Conservation (phyloP, 1,140 invertebrate genomes). For the Caenorhabditis remanei region DNA sequence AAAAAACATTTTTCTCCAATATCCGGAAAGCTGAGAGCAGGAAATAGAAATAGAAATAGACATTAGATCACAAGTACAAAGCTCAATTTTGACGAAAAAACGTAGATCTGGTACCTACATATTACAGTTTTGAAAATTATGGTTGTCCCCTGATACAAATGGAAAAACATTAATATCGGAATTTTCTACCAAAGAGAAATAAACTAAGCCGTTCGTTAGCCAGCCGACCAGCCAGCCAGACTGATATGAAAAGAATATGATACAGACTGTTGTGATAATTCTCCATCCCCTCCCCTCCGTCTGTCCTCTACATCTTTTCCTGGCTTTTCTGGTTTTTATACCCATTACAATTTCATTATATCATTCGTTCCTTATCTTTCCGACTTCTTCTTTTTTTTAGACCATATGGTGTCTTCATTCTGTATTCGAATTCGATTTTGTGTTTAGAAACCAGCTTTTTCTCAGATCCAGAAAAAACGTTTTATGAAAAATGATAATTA, state of each 20-base stretch:
- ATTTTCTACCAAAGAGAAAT: background rate
- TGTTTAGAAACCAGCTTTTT: background rate
- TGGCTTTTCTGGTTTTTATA: slow-evolving; percentile 40
- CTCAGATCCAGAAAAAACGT: background rate
- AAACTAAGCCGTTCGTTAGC: background rate
- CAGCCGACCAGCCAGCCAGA: too few species aligned
- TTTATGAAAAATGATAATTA: background rate
- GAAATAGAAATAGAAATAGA: too few species aligned
- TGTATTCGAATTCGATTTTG: too few species aligned
- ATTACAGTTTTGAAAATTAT: background rate
- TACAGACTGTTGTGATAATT: background rate
- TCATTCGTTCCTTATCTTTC: slow-evolving; percentile 39
- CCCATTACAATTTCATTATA: slow-evolving; percentile 47
- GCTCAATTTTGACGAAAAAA: too few species aligned
- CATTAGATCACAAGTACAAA: too few species aligned
- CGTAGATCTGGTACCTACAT: too few species aligned
- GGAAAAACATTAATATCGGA: too few species aligned
- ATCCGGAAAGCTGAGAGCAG: too few species aligned
- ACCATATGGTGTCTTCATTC: background rate
- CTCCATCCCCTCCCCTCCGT: background rate
- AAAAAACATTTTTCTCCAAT: too few species aligned
- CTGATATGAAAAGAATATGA: background rate
- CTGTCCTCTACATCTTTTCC: background rate
- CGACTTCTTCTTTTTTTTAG: background rate
- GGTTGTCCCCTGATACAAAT: too few species aligned